A percentile compares a stretch with the other conserved stretches of the same genome.
Conservation (phyloP, 1,140 invertebrate species). For the Lineus longissimus region DNA sequence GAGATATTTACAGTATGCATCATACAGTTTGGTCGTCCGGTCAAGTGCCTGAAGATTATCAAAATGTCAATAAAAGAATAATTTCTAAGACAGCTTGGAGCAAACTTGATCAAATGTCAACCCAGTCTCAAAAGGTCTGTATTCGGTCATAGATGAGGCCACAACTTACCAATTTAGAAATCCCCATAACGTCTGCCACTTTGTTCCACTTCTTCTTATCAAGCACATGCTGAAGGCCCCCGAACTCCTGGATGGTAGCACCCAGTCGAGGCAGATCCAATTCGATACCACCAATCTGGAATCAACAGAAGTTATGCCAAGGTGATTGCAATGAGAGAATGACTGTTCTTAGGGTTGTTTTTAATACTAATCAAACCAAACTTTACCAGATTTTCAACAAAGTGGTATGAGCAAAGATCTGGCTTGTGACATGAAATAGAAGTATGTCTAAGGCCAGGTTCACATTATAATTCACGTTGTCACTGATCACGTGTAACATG, state of each 20-base stretch:
- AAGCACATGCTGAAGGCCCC: constrained; percentile 83
- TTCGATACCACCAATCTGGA: constrained; percentile 81
- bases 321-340: too few relatives aligned
- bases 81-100: not conserved
- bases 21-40: constrained; percentile 78
- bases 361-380: too few relatives aligned
- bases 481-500: too few relatives aligned
- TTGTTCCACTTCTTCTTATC: constrained; percentile 87
- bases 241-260: constrained; percentile 77
- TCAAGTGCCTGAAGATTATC: constrained; percentile 63
- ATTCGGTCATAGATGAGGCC: not conserved
- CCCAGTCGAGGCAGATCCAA: constrained; percentile 83
- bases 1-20: constrained; percentile 90
- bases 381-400: too few relatives aligned
- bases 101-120: not conserved
- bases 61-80: not conserved
- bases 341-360: too few relatives aligned
- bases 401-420: not conserved
- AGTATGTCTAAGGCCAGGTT: too few relatives aligned
- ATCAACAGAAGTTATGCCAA: too few relatives aligned
- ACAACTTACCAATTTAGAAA: constrained; percentile 65
- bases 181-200: constrained; percentile 82
- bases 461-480: too few relatives aligned
- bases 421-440: too few relatives aligned
- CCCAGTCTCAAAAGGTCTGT: not conserved